phyloP scores from a whole-genome alignment of 2,113 vertebrate species.

The Lasiurus cinereus region DNA sequence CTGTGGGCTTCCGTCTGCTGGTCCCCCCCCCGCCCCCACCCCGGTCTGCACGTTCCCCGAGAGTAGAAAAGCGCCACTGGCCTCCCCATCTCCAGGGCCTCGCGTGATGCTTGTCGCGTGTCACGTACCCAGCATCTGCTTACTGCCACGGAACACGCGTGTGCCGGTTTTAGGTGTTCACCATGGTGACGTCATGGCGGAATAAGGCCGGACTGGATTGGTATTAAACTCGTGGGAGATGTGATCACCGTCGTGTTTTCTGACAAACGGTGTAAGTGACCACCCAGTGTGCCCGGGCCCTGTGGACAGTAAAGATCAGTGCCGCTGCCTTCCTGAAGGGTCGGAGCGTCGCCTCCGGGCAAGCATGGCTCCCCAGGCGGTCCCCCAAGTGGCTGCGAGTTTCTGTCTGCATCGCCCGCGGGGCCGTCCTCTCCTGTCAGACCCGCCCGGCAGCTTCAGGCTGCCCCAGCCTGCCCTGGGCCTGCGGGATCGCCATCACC shows the following conservation, averaged over 20 bases:
- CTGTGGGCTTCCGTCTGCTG: not conserved
- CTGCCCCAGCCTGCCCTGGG: not conserved
- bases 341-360: not conserved
- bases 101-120: not conserved
- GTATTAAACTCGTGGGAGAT: slow-evolving; percentile 15
- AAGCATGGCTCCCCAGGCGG: not conserved
- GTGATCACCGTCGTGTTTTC: slow-evolving; percentile 5
- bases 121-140: not conserved
- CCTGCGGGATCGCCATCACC: not conserved
- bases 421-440: not conserved
- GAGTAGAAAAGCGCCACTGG: not conserved
- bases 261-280: slow-evolving; percentile 3
- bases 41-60: not conserved
- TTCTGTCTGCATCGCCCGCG: not conserved
- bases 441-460: not conserved
- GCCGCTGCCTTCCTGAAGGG: not conserved
- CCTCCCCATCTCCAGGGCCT: not conserved
- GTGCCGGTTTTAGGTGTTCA: slow-evolving; percentile 32
- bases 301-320: slow-evolving; percentile 46
- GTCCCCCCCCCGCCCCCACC: not conserved
- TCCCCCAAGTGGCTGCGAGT: not conserved
- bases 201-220: not conserved
- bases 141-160: not conserved
- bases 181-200: not conserved
- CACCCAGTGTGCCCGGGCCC: not conserved